phyloP scores from a whole-genome alignment of 2,888 invertebrate genomes.

The Epirrita christyi region DNA sequence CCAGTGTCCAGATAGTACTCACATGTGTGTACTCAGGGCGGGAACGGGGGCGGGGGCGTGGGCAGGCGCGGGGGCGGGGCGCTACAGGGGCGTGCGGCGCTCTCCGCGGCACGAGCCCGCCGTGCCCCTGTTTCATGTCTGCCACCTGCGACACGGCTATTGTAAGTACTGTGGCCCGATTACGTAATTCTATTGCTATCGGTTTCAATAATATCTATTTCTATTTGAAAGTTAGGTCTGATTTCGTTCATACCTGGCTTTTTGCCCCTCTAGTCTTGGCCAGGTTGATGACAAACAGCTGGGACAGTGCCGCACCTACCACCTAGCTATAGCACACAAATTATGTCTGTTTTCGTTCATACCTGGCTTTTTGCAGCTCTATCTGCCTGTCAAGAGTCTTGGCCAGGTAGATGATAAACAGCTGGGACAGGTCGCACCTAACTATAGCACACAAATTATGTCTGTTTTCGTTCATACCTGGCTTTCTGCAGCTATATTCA shows the following conservation, averaged over 20 bases:
- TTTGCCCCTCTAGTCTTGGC: too few relatives aligned
- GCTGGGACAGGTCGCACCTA: slow-evolving; percentile 86
- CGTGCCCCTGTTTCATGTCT: slow-evolving; percentile 81
- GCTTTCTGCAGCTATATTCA: slow-evolving; percentile 96
- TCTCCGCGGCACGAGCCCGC: slow-evolving; percentile 76
- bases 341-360: background rate
- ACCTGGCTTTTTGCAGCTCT: slow-evolving; percentile 86
- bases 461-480: slow-evolving; percentile 48
- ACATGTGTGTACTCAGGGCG: slow-evolving; percentile 27
- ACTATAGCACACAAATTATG: too few relatives aligned
- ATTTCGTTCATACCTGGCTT: too few relatives aligned
- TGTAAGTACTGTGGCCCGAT: too few relatives aligned
- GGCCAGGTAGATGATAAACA: slow-evolving; percentile 95
- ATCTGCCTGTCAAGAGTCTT: slow-evolving; percentile 97
- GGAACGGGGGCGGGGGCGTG: slow-evolving; percentile 46
- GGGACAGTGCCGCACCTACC: too few relatives aligned
- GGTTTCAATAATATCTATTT: too few relatives aligned
- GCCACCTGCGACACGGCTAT: slow-evolving; percentile 87
- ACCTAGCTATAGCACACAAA: background rate
- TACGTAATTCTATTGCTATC: too few relatives aligned
- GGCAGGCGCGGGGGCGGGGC: slow-evolving; percentile 50
- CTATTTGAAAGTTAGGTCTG: too few relatives aligned
- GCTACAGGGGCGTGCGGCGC: slow-evolving; percentile 77
- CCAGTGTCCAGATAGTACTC: background rate
- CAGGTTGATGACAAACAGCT: too few relatives aligned